phyloP scores from a whole-genome alignment of 2,888 invertebrate genomes.

The Xylocampa areola region DNA sequence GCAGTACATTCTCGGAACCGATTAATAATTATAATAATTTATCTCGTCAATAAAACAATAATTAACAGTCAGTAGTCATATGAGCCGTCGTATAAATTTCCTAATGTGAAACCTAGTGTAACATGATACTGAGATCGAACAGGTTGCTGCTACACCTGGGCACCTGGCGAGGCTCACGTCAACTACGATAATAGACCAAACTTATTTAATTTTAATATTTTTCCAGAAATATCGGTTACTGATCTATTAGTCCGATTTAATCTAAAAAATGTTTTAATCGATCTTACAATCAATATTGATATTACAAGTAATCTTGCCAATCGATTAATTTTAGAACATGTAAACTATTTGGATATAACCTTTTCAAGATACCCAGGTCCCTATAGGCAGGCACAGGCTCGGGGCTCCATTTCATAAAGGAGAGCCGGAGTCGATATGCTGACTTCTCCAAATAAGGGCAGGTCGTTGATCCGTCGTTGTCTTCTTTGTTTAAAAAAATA shows the following conservation, averaged over 20 bases:
- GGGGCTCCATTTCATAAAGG: constrained; percentile 59
- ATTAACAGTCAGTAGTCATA: constrained; percentile 86
- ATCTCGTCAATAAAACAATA: constrained; percentile 87
- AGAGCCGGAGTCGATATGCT: constrained; percentile 67
- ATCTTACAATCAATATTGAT: constrained; percentile 17
- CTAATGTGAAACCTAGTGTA: constrained; percentile 89
- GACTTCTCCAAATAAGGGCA: constrained; percentile 83
- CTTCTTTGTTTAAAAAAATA: constrained; percentile 84
- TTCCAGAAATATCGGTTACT: constrained; percentile 74
- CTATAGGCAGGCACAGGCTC: constrained; percentile 47
- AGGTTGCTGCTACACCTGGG: constrained; percentile 84
- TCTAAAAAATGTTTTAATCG: constrained; percentile 23
- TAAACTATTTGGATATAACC: constrained; percentile 8
- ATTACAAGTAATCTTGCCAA: constrained; percentile 18
- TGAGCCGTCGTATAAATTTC: constrained; percentile 88
- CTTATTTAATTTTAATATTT: constrained; percentile 72
- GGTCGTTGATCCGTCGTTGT: constrained; percentile 79
- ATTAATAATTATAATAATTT: constrained; percentile 87
- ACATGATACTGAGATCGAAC: constrained; percentile 80
- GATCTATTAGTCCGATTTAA: constrained; percentile 42
- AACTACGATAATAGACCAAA: constrained; percentile 80
- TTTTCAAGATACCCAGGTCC: constrained; percentile 20
- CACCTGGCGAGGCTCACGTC: constrained; percentile 82
- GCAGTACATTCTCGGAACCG: constrained; percentile 84
- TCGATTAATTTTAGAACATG: constrained; percentile 4